Percentiles rank a stretch among this genome's conserved stretches.
phyloP scores from a whole-genome alignment of 2,888 invertebrate genomes.

The Stomorhina lunata region DNA sequence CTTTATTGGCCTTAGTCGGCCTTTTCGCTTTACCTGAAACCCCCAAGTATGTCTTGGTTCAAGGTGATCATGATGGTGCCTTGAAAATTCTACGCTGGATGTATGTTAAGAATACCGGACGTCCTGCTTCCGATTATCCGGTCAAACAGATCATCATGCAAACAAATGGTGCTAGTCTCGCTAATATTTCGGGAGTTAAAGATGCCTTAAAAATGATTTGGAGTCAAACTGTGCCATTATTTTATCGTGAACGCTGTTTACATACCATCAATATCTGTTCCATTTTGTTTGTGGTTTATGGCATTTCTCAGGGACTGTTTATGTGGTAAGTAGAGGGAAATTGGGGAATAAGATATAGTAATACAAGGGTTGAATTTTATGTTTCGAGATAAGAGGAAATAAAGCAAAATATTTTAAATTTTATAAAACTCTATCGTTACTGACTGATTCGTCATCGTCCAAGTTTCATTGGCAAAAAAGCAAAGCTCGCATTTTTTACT shows the following conservation, averaged over 20 bases:
- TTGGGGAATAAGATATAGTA: background rate
- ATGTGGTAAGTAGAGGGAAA: conserved; percentile 74
- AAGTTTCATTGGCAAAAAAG: too few relatives aligned
- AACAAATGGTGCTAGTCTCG: conserved; percentile 72
- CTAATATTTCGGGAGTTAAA: conserved; percentile 71
- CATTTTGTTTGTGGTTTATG: conserved; percentile 73
- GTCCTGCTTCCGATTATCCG: conserved; percentile 80
- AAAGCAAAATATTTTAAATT: background rate
- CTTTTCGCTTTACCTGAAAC: conserved; percentile 86
- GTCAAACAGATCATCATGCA: conserved; percentile 77
- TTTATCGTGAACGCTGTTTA: conserved; percentile 70
- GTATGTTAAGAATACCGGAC: conserved; percentile 82
- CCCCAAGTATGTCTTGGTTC: conserved; percentile 87
- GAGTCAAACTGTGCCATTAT: conserved; percentile 76
- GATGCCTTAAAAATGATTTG: conserved; percentile 75
- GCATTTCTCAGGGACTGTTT: conserved; percentile 76
- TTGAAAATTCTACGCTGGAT: conserved; percentile 83
- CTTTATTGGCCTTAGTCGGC: conserved; percentile 82
- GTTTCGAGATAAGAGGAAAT: background rate
- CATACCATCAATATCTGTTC: conserved; percentile 76
- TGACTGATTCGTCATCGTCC: too few relatives aligned
- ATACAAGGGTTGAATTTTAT: background rate
- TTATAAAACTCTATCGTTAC: too few relatives aligned
- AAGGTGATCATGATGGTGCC: conserved; percentile 83
- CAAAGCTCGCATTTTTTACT: too few relatives aligned